Evolutionary conservation across 2,888 invertebrate species (phyloP).

Genomic region (Steinernema carpocapsae): DNA sequence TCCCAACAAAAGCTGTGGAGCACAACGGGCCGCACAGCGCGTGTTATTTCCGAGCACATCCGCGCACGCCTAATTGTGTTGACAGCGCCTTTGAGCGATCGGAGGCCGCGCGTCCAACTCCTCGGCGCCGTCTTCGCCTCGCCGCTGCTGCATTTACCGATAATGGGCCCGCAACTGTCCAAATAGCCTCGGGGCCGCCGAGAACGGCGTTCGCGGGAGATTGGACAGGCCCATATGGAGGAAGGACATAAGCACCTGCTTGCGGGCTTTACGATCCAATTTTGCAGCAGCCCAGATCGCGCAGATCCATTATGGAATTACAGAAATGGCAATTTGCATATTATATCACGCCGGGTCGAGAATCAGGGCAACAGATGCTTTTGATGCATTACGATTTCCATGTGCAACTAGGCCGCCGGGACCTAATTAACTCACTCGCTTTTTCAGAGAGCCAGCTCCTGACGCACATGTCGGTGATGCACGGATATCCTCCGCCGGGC

Average conservation of each 20-base stretch:
- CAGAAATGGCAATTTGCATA: conserved; percentile 19
- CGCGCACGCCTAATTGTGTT: conserved; percentile 33
- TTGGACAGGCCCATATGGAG: neutral
- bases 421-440: conserved; percentile 1
- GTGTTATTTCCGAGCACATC: conserved; percentile 31
- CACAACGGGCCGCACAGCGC: conserved; percentile 27
- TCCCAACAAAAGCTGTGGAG: conserved; percentile 22
- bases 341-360: neutral
- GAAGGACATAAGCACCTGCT: conserved; percentile 13
- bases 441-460: conserved; percentile 54
- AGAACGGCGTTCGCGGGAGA: neutral
- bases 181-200: neutral
- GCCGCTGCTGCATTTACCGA: conserved; percentile 13
- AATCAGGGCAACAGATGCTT: conserved; percentile 18
- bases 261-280: neutral
- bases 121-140: neutral
- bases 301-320: neutral
- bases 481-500: conserved; percentile 56
- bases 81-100: conserved; percentile 17
- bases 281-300: neutral
- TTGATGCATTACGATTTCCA: neutral
- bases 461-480: conserved; percentile 57
- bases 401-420: neutral
- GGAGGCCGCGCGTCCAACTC: neutral
- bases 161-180: conserved; percentile 28